phyloP scores from a whole-genome alignment of 2,888 invertebrate species.

The Andrena hattorfiana region DNA sequence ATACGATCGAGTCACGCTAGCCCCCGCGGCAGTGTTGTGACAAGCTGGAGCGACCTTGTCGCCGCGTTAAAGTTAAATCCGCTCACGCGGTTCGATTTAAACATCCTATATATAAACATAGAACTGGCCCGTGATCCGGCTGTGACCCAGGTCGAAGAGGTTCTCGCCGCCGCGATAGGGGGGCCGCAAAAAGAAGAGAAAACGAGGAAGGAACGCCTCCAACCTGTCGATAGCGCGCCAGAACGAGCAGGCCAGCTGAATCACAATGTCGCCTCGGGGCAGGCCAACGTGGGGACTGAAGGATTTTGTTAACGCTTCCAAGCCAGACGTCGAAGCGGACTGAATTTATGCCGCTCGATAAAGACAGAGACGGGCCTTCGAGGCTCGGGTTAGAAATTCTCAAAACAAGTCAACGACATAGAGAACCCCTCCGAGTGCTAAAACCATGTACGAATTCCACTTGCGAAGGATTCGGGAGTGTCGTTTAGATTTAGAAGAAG shows the following conservation, averaged over 20 bases:
- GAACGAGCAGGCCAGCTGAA: conserved; percentile 13
- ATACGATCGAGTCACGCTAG: conserved; percentile 61
- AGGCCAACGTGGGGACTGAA: neutral
- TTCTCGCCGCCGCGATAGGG: neutral
- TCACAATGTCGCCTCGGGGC: conserved; percentile 10
- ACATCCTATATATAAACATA: conserved; percentile 64
- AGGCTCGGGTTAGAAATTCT: too few species aligned
- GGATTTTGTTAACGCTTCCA: neutral
- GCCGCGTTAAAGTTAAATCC: conserved; percentile 64
- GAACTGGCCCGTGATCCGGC: conserved; percentile 59
- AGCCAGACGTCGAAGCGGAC: too few species aligned
- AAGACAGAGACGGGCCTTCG: too few species aligned
- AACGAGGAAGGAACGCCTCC: conserved; percentile 3
- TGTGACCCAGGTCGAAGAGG: conserved; percentile 63
- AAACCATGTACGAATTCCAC: too few species aligned
- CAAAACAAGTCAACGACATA: too few species aligned
- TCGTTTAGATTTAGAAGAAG: too few species aligned
- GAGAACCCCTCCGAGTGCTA: too few species aligned
- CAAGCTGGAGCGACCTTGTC: conserved; percentile 68
- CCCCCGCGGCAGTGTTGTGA: conserved; percentile 52
- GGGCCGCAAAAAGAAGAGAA: neutral
- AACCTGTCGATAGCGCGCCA: conserved; percentile 35
- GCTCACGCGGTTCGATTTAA: conserved; percentile 62
- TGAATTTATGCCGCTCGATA: neutral
- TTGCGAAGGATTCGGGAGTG: too few species aligned